phyloP scores from a whole-genome alignment of 2,888 invertebrate genomes.

The Trissoscelio sp. region DNA sequence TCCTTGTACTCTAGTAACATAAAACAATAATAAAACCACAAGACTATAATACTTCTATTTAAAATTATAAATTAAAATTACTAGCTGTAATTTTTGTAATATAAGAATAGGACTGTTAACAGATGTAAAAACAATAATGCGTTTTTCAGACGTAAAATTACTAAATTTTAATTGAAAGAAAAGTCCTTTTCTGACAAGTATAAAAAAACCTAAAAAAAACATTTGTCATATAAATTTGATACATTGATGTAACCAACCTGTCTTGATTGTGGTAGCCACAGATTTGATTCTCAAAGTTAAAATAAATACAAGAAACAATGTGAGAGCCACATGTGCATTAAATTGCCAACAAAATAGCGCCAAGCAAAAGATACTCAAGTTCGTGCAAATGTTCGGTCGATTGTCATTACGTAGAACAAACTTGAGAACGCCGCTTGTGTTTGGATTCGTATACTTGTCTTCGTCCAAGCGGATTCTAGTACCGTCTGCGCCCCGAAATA shows the following conservation, averaged over 20 bases:
- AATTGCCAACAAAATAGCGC: slow-evolving; percentile 69
- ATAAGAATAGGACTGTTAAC: no score
- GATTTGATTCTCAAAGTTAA: slow-evolving; percentile 71
- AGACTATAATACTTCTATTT: no score
- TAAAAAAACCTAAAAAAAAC: no score
- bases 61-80: no score
- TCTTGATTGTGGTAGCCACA: slow-evolving; percentile 71
- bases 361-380: slow-evolving; percentile 66
- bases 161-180: no score
- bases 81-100: no score
- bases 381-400: slow-evolving; percentile 63
- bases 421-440: slow-evolving; percentile 72
- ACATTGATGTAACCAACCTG: slow-evolving; percentile 73
- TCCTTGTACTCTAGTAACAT: no score
- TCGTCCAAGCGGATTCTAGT: slow-evolving; percentile 43
- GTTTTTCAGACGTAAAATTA: no score
- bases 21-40: no score
- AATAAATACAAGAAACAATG: slow-evolving; percentile 56
- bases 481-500: slow-evolving; percentile 68
- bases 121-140: no score
- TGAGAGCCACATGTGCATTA: slow-evolving; percentile 53
- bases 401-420: slow-evolving; percentile 71
- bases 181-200: no score
- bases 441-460: slow-evolving; percentile 49
- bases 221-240: no score